Evolutionary conservation across 2,797 vertebrate genomes (phyloP), one percentile per base, ranked within the genome.

Genomic region (Macropodus opercularis): DNA sequence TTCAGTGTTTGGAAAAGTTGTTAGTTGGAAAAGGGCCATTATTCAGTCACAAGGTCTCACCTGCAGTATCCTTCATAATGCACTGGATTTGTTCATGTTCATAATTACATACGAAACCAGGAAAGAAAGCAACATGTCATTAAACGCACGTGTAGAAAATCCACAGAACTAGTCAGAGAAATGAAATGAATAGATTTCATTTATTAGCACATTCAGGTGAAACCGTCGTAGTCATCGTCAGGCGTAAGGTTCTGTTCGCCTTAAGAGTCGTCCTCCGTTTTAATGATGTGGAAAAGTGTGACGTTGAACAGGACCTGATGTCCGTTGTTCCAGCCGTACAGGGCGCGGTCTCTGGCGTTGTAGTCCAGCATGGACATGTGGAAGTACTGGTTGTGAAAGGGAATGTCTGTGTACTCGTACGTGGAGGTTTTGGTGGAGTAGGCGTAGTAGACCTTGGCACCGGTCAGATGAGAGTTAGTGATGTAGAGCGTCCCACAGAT

Each of bases 291-390:
- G 84, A 98, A 99, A 85, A 99, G 94, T 1, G 98, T 99, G 47
- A 99, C 95, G 0, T 99, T 99, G 85, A 99, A 99, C 48, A 99
- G 92, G 64, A 99, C 94, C 86, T 99, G 98, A 86, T 99, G 98
- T 39, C 98, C 98, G 0, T 99, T 99, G 91, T 99, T 99, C 98
- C 98, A 99, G 77, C 95, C 98, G 34, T 98, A 99, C 39, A 99
- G 95, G 51, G 95, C 93, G 49, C 95, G 92, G 80, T 99, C 98
- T 80, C 96, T 93, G 62, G 96, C 92, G 18, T 99, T 99, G 91
- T 99, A 99, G 91, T 98, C 98, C 87, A 99, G 88, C 98, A 99
- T 99, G 52, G 98, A 99, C 92, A 99, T 97, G 90, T 99, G 98
- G 78, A 98, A 99, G 85, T 98, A 99, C 69, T 97, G 97, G 79